A percentile compares a stretch with the other conserved stretches of the same genome.
Evolutionary conservation across 2,797 vertebrate genomes (phyloP).

Genomic region (Melopsittacus undulatus): DNA sequence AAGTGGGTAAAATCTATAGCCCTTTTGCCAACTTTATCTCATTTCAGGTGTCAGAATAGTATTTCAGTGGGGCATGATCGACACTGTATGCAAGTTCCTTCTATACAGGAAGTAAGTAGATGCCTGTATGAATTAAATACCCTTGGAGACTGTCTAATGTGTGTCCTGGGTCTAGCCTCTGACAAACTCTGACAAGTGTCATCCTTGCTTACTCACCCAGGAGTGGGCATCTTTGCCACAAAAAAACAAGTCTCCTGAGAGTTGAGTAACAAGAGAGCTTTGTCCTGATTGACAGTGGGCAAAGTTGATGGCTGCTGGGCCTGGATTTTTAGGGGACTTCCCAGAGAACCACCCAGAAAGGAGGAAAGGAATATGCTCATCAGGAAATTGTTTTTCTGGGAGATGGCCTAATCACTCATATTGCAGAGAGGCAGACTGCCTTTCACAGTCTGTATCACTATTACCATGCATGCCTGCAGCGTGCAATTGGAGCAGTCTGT

Average conservation of each 20-base stretch:
- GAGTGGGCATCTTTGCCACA: not conserved
- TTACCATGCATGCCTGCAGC: not conserved
- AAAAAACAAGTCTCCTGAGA: not conserved
- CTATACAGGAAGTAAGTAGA: not conserved
- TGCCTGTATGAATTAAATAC: not conserved
- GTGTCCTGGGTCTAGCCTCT: not conserved
- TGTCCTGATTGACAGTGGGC: not conserved
- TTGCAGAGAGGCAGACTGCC: not conserved
- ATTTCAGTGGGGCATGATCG: not conserved
- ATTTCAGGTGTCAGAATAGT: not conserved
- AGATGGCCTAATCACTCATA: not conserved
- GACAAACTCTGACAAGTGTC: not conserved
- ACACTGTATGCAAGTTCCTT: not conserved
- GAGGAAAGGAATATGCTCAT: not conserved
- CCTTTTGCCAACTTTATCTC: not conserved
- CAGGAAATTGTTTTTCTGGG: constrained; percentile 18
- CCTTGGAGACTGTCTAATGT: not conserved
- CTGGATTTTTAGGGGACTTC: not conserved
- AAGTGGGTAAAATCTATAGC: not conserved
- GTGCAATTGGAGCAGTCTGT: not conserved
- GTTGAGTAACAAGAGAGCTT: not conserved
- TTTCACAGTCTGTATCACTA: not conserved
- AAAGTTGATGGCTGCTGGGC: not conserved
- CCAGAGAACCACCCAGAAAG: not conserved
- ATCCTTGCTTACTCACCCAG: not conserved